phyloP scores from a whole-genome alignment of 2,888 invertebrate species.

The Miltochrista miniata region DNA sequence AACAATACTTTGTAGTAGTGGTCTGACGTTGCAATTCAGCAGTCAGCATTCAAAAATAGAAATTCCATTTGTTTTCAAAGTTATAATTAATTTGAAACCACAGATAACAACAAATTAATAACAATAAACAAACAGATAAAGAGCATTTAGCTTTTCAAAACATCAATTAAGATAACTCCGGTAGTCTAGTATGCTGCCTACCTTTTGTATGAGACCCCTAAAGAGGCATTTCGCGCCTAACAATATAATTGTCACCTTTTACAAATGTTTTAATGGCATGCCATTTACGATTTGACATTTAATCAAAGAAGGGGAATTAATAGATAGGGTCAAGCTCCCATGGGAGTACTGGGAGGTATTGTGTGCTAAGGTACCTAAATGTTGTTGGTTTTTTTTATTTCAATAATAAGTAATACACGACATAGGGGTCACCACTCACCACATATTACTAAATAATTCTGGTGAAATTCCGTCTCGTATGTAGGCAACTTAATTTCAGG shows the following conservation, averaged over 20 bases:
- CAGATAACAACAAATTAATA: constrained; percentile 1
- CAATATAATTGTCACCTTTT: constrained; percentile 51
- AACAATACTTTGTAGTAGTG: too few relatives aligned
- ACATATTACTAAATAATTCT: too few relatives aligned
- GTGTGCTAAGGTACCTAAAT: too few relatives aligned
- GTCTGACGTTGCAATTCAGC: too few relatives aligned
- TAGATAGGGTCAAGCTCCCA: constrained; percentile 37
- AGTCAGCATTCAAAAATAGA: too few relatives aligned
- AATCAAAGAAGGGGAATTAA: constrained; percentile 53
- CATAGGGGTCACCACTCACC: too few relatives aligned
- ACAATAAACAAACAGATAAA: constrained; percentile 7
- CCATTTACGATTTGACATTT: constrained; percentile 67
- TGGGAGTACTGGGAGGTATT: constrained; percentile 12
- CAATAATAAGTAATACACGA: too few relatives aligned
- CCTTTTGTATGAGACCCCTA: constrained; percentile 30
- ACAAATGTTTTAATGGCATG: constrained; percentile 51
- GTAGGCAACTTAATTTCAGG: too few relatives aligned
- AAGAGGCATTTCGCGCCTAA: constrained; percentile 41
- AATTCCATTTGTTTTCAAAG: too few relatives aligned
- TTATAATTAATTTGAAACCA: too few relatives aligned
- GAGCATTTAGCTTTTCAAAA: constrained; percentile 6
- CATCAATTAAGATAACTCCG: constrained; percentile 15
- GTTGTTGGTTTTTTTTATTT: too few relatives aligned
- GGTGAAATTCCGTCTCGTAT: too few relatives aligned
- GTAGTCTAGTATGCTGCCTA: constrained; percentile 8